phyloP scores from a whole-genome alignment of 2,888 invertebrate genomes.

The Listrodromus nycthemerus region DNA sequence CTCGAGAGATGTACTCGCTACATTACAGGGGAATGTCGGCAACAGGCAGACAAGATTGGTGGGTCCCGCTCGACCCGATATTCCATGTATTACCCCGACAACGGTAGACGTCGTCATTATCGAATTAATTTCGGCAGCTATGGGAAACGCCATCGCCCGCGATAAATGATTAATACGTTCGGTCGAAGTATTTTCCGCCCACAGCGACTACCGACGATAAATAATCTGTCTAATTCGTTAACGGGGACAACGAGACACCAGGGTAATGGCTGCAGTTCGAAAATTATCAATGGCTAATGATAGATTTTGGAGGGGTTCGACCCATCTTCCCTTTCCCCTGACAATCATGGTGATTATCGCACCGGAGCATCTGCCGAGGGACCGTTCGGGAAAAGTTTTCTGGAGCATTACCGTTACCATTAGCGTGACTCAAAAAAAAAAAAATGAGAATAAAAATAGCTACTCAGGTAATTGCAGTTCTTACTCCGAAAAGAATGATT shows the following conservation, averaged over 20 bases:
- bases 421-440: not conserved
- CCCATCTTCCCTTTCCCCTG: not conserved
- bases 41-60: slow-evolving; percentile 30
- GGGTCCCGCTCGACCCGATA: slow-evolving; percentile 36
- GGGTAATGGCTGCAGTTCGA: not conserved
- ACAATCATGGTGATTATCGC: slow-evolving; percentile 20
- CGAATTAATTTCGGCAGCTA: slow-evolving; percentile 38
- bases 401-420: not conserved
- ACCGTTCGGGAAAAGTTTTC: slow-evolving; percentile 4
- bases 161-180: slow-evolving; percentile 38
- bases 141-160: slow-evolving; percentile 15
- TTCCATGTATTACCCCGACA: slow-evolving; percentile 20
- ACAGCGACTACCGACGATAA: slow-evolving; percentile 27
- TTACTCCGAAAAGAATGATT: slow-evolving; percentile 33
- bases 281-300: slow-evolving; percentile 26
- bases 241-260: not conserved
- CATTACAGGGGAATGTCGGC: slow-evolving; percentile 34
- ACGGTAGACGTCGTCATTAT: slow-evolving; percentile 46
- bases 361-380: slow-evolving; percentile 1
- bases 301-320: not conserved
- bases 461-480: slow-evolving; percentile 24
- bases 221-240: slow-evolving; percentile 33
- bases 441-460: not conserved
- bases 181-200: not conserved
- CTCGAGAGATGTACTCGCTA: slow-evolving; percentile 21